Percentiles rank a stretch among this genome's conserved stretches.
phyloP scores from a whole-genome alignment of 2,888 invertebrate species.

The Sylvicola cinctus region DNA sequence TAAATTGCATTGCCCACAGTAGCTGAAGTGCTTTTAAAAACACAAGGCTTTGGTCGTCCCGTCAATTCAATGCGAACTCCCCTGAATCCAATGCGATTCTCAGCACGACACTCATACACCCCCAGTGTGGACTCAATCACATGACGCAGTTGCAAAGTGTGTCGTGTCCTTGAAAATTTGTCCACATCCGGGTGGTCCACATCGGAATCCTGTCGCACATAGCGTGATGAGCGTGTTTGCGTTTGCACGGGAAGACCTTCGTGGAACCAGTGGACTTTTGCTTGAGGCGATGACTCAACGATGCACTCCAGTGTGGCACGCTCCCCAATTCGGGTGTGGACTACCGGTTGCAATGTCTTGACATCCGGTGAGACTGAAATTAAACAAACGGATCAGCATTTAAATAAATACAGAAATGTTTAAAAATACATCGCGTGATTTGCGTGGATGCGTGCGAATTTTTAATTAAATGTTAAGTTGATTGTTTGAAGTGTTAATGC shows the following conservation, averaged over 20 bases:
- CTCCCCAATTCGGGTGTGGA: constrained; percentile 53
- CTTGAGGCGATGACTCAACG: constrained; percentile 46
- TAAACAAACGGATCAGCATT: too few relatives aligned
- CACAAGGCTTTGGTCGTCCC: constrained; percentile 26
- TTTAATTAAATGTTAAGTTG: too few relatives aligned
- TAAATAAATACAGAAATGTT: too few relatives aligned
- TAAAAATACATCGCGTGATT: too few relatives aligned
- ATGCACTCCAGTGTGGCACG: constrained; percentile 47
- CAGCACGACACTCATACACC: constrained; percentile 56
- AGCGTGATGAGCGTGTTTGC: too few relatives aligned
- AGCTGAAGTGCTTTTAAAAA: constrained; percentile 21
- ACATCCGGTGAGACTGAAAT: too few relatives aligned
- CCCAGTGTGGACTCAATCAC: constrained; percentile 51
- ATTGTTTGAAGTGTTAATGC: too few relatives aligned
- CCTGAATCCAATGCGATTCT: constrained; percentile 50
- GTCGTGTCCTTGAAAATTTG: constrained; percentile 32
- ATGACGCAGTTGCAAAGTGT: constrained; percentile 45
- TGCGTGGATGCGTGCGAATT: too few relatives aligned
- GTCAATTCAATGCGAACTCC: constrained; percentile 52
- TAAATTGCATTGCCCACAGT: constrained; percentile 31
- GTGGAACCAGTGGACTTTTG: constrained; percentile 45
- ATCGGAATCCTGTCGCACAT: constrained; percentile 27
- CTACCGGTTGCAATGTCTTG: too few relatives aligned
- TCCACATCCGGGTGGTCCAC: constrained; percentile 26
- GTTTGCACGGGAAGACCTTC: constrained; percentile 32